Evolutionary conservation across 2,888 invertebrate genomes (phyloP), one percentile per base, ranked within the genome.

Genomic region (Drosophila anomelani): DNA sequence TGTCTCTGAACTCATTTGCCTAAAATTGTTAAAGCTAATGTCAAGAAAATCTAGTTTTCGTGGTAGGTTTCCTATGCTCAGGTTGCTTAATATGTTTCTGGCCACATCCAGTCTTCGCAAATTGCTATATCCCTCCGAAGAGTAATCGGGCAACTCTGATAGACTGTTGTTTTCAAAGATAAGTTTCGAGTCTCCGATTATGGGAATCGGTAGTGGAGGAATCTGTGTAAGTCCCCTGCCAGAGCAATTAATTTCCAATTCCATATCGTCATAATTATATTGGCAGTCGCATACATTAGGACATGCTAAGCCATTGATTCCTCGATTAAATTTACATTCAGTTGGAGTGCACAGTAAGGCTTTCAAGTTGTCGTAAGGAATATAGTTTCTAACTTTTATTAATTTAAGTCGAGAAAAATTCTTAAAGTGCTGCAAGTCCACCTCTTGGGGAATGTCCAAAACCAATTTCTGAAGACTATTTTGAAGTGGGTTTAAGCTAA

Each of bases 131-230:
- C 60, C 75, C 20, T 23, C 20, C 20, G n/a, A 60, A 5, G n/a
- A 12, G 7, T 4, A 47, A 6, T 20, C 57, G 12, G 75, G 71
- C 20, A 61, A 54, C 13, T 36, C 2, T 4, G n/a, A 20, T 3
- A 75, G 8, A 15, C 4, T 10, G 17, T 53, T 57, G 10, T 59
- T 36, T 4, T 47, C 13, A n/a, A 75, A 70, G 10, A 59, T 38
- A 9, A 75, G 23, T 0, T 23, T 17, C 4, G 69, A 23, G 10
- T 41, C 17, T n/a, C 62, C 70, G 4, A 13, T 34, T 17, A 47
- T 59, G 7, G 75, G 59, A 13, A 69, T 59, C 1, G 75, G 69
- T 3, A 75, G 8, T 1, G 29, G 43, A 12, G 74, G 75, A 41
- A 75, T 36, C 17, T 20, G 9, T 20, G n/a, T 12, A 1, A 12